phyloP scores from a whole-genome alignment of 2,113 vertebrate species.

The Machaerirhynchus nigripectus region DNA sequence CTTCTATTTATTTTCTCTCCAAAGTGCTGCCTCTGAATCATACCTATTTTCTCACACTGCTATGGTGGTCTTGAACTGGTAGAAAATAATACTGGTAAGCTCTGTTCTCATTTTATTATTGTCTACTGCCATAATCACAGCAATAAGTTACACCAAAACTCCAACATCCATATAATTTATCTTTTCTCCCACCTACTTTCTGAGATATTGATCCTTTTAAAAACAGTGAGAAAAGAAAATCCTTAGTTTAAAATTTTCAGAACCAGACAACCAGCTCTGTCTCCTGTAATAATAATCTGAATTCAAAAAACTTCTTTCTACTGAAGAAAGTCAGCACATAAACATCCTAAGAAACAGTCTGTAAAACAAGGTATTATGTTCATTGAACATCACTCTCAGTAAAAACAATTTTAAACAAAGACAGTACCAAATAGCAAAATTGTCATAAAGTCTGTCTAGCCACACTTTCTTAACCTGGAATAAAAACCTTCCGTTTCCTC shows the following conservation, averaged over 20 bases:
- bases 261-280: background rate
- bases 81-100: background rate
- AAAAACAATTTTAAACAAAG: background rate
- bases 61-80: background rate
- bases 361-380: background rate
- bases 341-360: background rate
- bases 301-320: background rate
- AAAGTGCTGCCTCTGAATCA: background rate
- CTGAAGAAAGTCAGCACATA: background rate
- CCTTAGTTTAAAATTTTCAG: background rate
- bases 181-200: background rate
- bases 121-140: background rate
- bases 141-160: background rate
- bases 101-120: background rate
- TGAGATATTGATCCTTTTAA: background rate
- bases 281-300: background rate
- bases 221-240: background rate
- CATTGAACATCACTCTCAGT: background rate
- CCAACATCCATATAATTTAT: background rate
- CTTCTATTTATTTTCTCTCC: background rate
- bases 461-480: background rate
- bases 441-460: background rate
- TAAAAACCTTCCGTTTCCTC: background rate
- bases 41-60: background rate
- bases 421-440: background rate